Base-by-base conservation (phyloP, 2,113 vertebrate species). In the Tinamus guttatus region DNA sequence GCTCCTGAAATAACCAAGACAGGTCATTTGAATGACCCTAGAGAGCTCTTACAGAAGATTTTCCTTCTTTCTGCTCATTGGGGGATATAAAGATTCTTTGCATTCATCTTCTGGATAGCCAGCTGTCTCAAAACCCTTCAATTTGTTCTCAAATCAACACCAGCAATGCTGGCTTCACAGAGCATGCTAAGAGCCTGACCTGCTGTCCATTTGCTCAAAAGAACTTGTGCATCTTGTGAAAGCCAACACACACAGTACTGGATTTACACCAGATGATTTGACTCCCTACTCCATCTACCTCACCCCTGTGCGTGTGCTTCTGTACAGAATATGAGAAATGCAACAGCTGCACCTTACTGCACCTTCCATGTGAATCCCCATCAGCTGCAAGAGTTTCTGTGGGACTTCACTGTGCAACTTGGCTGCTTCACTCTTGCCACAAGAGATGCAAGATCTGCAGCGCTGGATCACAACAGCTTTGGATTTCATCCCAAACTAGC, bases 281-380 rank as follows among this genome's bases (percentile, higher is more conserved):
- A n/a, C 43, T 77, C 47, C 14, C 40, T 10, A 14, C 40, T 17
- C 20, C 9, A 30, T 43, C 36, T 24, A 2, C n/a, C 63, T 62
- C 32, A n/a, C 11, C 49, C 7, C n/a, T 18, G 9, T 69, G 22
- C 8, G 11, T 4, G 0, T 16, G 1, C 4, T 65, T 76, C 67
- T 62, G 7, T 27, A 7, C 54, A 78, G 27, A 43, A 77, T 62
- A 12, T 16, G 65, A 52, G 8, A 36, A 79, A 21, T 7, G 9
- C 32, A 67, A 51, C 65, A 14, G 8, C 41, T 60, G 81, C 22
- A 25, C 38, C 25, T 60, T 36, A 14, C 11, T 52, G 32, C 43
- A 27, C 30, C 74, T 5, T 38, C 13, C 56, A 13, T 15, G 7
- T 13, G 13, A 18, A 0, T 7, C 12, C 28, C n/a, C 13, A 7